Evolutionary conservation across 2,888 invertebrate genomes (phyloP), one percentile per base, ranked within the genome.

Genomic region (Hirtodrosophila alboralis): DNA sequence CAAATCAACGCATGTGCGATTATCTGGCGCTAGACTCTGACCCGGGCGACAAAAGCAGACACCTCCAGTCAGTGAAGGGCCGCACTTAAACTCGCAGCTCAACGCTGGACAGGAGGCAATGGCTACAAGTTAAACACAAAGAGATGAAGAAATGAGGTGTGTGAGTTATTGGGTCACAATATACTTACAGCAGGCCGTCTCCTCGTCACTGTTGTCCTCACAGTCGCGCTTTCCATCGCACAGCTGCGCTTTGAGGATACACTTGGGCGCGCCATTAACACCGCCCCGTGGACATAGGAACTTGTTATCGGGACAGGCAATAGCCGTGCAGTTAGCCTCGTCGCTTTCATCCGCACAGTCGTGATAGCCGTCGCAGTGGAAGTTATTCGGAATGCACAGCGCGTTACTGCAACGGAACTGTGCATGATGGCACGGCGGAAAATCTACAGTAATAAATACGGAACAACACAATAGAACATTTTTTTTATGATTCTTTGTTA

Each of bases 331-430:
- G 92, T 96, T 96, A 71, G 93, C 93, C 87, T 97, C 97, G 89
- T 97, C 97, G 9, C 96, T 95, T 28, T 96, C 96, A 88, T 98
- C 98, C 0, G 95, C 93, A 91, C 99, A 99, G 91, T 99, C 98
- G 65, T 94, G 93, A 91, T 95, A 95, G 18, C 96, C 96, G 68
- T 91, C 91, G 91, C 96, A 96, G 89, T 95, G 95, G 91, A 95
- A 96, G 41, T 94, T 93, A 43, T 93, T 93, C 0, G 98, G 98
- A 83, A 99, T 97, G 91, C 99, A 99, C 8, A 97, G 93, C 0
- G 96, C 95, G 91, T 98, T 98, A 72, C 95, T 94, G 91, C 98
- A 98, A 28, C 97, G 93, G 91, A 98, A 98, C 91, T 98, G 98
- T 1, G 96, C 96, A 76, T 94, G 94, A 88, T 96, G 95, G 90